phyloP scores from a whole-genome alignment of 1,140 invertebrate genomes.

The Ceratoteleas bidentatus region DNA sequence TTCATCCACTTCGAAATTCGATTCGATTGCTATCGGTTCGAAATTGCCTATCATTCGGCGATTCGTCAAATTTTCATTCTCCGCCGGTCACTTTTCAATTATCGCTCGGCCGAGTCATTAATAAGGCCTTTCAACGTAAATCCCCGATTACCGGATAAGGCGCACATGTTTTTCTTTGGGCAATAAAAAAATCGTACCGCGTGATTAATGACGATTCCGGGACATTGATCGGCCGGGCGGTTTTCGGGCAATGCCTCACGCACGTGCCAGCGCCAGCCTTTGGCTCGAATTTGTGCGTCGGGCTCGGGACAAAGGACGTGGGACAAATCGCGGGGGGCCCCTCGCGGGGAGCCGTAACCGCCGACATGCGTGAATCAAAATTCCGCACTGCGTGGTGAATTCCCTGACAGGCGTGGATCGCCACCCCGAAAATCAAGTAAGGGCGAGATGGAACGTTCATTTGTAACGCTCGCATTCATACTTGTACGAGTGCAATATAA shows the following conservation, averaged over 20 bases:
- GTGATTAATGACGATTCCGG: constrained; percentile 53
- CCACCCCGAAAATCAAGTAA: constrained; percentile 57
- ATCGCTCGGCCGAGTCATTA: constrained; percentile 20
- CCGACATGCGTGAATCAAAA: constrained; percentile 57
- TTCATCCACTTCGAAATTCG: too few species aligned
- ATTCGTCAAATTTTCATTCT: too few species aligned
- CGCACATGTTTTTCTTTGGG: constrained; percentile 45
- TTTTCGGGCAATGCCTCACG: constrained; percentile 54
- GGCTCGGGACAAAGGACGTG: constrained; percentile 50
- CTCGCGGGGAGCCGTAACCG: constrained; percentile 57
- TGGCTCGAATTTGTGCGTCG: constrained; percentile 49
- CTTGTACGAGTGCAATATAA: constrained; percentile 52
- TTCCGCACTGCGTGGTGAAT: constrained; percentile 54
- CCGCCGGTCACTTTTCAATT: constrained; percentile 16
- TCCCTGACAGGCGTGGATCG: constrained; percentile 55
- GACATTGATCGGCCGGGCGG: constrained; percentile 59
- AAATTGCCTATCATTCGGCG: too few species aligned
- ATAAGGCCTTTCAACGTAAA: constrained; percentile 37
- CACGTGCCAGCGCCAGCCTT: constrained; percentile 58
- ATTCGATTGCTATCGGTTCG: too few species aligned
- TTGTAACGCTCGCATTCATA: constrained; percentile 58
- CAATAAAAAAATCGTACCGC: constrained; percentile 37
- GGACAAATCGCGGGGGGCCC: constrained; percentile 62
- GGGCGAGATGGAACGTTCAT: constrained; percentile 52
- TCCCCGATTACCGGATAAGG: constrained; percentile 45